Evolutionary conservation across 2,113 vertebrate species (phyloP).

Genomic region (Apteryx mantelli): DNA sequence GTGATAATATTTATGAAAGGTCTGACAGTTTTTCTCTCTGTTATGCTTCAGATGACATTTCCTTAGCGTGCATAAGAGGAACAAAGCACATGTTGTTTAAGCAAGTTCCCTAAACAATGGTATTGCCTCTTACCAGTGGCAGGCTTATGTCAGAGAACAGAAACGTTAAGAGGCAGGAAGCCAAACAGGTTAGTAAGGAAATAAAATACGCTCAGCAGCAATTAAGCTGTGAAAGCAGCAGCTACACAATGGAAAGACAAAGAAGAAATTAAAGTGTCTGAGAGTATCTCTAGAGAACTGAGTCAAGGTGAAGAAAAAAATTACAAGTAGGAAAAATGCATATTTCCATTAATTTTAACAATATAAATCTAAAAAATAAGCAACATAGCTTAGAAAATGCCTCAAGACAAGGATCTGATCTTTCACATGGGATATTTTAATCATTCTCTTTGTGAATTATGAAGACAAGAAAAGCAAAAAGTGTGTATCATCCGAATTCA

Average conservation of each 20-base stretch:
- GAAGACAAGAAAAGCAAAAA: neutral
- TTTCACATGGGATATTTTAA: neutral
- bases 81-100: constrained; percentile 34
- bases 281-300: neutral
- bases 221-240: neutral
- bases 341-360: neutral
- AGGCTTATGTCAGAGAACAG: constrained; percentile 20
- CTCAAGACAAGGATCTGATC: neutral
- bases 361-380: neutral
- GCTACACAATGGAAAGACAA: neutral
- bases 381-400: neutral
- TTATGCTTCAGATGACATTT: neutral
- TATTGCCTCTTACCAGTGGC: neutral
- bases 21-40: neutral
- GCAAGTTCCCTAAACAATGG: constrained; percentile 6
- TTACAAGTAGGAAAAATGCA: neutral
- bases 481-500: neutral
- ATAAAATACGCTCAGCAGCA: neutral
- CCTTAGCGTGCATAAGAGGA: neutral
- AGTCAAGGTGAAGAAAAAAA: neutral
- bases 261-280: neutral
- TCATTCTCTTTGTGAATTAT: neutral
- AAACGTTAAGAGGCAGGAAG: constrained; percentile 15
- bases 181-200: constrained; percentile 28
- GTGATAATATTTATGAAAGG: constrained; percentile 25